Evolutionary conservation across 2,113 vertebrate genomes (phyloP).

Genomic region (Corythoichthys intestinalis): DNA sequence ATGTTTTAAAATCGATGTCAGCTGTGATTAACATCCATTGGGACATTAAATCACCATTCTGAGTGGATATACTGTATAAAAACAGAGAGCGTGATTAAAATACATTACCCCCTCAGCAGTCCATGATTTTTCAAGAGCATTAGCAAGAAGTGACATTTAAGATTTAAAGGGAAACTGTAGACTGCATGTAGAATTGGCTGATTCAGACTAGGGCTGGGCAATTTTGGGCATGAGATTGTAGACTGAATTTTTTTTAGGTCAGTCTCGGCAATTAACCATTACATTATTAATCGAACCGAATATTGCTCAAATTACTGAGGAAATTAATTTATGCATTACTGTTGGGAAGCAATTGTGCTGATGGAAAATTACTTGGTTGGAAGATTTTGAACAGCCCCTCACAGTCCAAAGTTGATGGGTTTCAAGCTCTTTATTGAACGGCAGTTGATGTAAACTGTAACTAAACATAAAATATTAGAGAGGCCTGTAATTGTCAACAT

Average conservation of each 20-base stretch:
- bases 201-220: slow-evolving; percentile 1
- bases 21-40: slow-evolving; percentile 82
- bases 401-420: too few species aligned
- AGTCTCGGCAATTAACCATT: too few species aligned
- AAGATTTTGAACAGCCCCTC: background rate
- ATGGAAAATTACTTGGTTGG: background rate
- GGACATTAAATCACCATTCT: slow-evolving; percentile 86
- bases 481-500: too few species aligned
- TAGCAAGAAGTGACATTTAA: slow-evolving; percentile 14
- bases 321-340: too few species aligned
- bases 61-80: slow-evolving; percentile 81
- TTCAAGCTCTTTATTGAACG: too few species aligned
- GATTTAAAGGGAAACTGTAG: slow-evolving; percentile 29
- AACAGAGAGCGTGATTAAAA: slow-evolving; percentile 60
- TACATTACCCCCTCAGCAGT: slow-evolving; percentile 71
- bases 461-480: too few species aligned
- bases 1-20: slow-evolving; percentile 76
- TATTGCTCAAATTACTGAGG: too few species aligned
- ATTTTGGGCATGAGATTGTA: background rate
- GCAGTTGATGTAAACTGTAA: too few species aligned
- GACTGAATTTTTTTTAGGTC: too few species aligned
- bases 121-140: slow-evolving; percentile 42
- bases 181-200: slow-evolving; percentile 37
- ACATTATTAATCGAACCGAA: background rate
- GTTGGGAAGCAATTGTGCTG: background rate